Base-by-base conservation (phyloP, 2,797 vertebrate genomes). In the Danio kyathit region DNA sequence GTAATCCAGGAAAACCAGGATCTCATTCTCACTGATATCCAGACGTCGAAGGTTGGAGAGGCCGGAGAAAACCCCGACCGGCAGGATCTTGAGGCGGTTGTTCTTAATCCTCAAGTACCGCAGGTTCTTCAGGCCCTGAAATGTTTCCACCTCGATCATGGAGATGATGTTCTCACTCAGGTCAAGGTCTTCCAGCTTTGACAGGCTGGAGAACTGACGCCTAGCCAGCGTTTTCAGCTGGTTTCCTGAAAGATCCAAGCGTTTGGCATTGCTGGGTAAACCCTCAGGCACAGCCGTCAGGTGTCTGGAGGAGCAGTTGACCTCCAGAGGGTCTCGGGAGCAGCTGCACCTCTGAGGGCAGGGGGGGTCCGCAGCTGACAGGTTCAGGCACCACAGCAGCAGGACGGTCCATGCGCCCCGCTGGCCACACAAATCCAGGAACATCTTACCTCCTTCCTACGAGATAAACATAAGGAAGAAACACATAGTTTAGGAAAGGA, bases 21-120 rank as follows among this genome's bases (percentile, higher is more conserved):
- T 96, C 89, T 97, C 95, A 84, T 98, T 98, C 83, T 95, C 92
- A 71, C 97, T 95, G 67, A 97, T 84, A 80, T 97, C 96, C 43
- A 98, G 89, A 65, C 92, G 85, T 0, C 89, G 92, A 75, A 97
- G 92, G 80, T 86, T 89, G 1, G 94, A 83, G 21, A 97, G 87
- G 5, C 96, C 95, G 0, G 94, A 91, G 76, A 98, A 96, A 61
- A 96, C 91, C 2, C 96, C 96, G 0, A 96, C 94, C 0, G 95
- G 94, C 74, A 98, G 82, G 73, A 97, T 96, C 87, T 96, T 95
- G 19, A 98, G 92, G 1, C 93, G 90, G 84, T 98, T 98, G 51
- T 93, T 93, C 63, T 92, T 93, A 74, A 97, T 88, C 69, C 88
- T 88, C 65, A 98, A 93, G 11, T 89, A 92, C 80, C 91, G 92